Conservation (phyloP, 2,113 vertebrate species). For the Equus quagga region DNA sequence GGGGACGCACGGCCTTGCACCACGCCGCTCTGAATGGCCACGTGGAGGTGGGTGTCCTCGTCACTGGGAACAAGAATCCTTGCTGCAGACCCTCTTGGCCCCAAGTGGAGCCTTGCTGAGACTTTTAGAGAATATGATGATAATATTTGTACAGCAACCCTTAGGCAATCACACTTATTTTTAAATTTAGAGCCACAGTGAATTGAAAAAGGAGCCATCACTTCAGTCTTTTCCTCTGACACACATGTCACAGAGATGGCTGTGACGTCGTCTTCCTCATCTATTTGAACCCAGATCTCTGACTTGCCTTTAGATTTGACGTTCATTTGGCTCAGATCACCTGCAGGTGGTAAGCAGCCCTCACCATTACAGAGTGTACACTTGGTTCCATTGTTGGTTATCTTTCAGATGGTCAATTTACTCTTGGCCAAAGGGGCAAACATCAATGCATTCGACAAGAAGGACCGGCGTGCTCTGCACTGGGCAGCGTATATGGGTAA, state of each 20-base stretch:
- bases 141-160: background rate
- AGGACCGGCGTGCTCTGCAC: conserved; percentile 96
- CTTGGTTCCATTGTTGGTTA: conserved; percentile 51
- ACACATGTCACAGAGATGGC: background rate
- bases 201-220: background rate
- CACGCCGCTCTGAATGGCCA: conserved; percentile 98
- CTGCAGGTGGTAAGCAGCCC: background rate
- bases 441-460: conserved; percentile 99
- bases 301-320: background rate
- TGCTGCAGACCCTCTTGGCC: background rate
- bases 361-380: background rate
- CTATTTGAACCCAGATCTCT: background rate
- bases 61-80: fast-evolving
- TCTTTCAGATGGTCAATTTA: conserved; percentile 96
- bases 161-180: background rate
- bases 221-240: background rate
- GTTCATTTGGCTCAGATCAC: background rate
- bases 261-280: background rate
- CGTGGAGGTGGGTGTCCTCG: conserved; percentile 89
- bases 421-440: conserved; percentile 97
- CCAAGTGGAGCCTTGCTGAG: background rate
- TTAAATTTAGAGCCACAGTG: background rate
- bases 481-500: conserved; percentile 99
- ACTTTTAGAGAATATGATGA: background rate
- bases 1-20: conserved; percentile 95